A percentile compares a stretch with the other conserved stretches of the same genome.
Conservation (phyloP, 2,888 invertebrate genomes). For the Cephus sareptanus region DNA sequence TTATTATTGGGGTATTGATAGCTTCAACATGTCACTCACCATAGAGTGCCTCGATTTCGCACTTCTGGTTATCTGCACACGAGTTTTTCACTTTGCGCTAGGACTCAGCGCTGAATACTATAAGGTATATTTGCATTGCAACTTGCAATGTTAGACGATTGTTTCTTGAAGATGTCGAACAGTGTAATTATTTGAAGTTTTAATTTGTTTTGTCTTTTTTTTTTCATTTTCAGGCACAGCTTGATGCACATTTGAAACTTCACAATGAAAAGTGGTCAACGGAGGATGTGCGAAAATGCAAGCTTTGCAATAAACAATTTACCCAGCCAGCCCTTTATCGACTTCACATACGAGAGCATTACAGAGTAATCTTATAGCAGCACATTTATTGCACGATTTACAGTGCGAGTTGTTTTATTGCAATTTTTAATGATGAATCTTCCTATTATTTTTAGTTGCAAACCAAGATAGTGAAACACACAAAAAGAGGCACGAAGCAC, state of each 20-base stretch:
- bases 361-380: slow-evolving; percentile 66
- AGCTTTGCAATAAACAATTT: slow-evolving; percentile 71
- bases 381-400: neutral
- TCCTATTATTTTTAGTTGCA: slow-evolving; percentile 37
- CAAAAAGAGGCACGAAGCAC: slow-evolving; percentile 52
- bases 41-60: slow-evolving; percentile 52
- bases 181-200: neutral
- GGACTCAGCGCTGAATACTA: slow-evolving; percentile 52
- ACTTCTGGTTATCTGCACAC: slow-evolving; percentile 48
- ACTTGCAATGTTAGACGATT: neutral
- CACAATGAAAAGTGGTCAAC: slow-evolving; percentile 58
- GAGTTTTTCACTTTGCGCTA: slow-evolving; percentile 52
- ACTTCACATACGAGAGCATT: slow-evolving; percentile 69
- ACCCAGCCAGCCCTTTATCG: slow-evolving; percentile 65
- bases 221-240: slow-evolving; percentile 44
- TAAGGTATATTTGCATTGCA: slow-evolving; percentile 36
- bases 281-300: slow-evolving; percentile 68
- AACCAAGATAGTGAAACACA: slow-evolving; percentile 54
- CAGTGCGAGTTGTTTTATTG: neutral
- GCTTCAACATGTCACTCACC: slow-evolving; percentile 44
- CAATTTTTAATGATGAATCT: neutral
- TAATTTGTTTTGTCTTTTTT: slow-evolving; percentile 1
- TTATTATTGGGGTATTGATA: neutral
- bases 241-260: slow-evolving; percentile 59
- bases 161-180: neutral